A percentile compares a stretch with the other conserved stretches of the same genome.
phyloP scores from a whole-genome alignment of 2,113 vertebrate species.

The Rhinopomastus cyanomelas region DNA sequence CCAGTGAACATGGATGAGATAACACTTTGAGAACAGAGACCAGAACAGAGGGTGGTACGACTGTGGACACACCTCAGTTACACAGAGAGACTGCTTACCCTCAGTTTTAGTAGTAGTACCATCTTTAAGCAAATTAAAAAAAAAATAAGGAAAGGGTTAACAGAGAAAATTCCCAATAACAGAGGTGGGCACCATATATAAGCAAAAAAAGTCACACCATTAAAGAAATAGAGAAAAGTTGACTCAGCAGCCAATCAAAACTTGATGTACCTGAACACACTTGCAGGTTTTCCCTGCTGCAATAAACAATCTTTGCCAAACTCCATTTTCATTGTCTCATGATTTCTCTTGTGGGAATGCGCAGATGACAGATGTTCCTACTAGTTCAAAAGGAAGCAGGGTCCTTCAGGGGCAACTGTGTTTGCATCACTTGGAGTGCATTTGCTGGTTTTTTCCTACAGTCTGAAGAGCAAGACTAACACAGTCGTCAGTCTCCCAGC shows the following conservation, averaged over 20 bases:
- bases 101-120: constrained; percentile 92
- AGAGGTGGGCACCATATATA: constrained; percentile 72
- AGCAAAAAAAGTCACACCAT: constrained; percentile 33
- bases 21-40: constrained; percentile 74
- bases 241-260: constrained; percentile 54
- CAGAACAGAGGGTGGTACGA: constrained; percentile 41
- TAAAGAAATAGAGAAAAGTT: constrained; percentile 47
- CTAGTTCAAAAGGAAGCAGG: not conserved
- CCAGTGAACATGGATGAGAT: constrained; percentile 75
- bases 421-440: not conserved
- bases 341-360: not conserved
- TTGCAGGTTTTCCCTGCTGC: not conserved
- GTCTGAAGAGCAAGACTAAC: not conserved
- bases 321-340: not conserved
- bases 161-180: constrained; percentile 80
- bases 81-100: constrained; percentile 90
- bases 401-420: not conserved
- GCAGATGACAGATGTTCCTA: not conserved
- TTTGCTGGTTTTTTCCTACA: not conserved
- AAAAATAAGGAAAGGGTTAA: constrained; percentile 84
- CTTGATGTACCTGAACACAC: not conserved
- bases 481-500: not conserved
- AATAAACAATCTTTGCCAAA: not conserved
- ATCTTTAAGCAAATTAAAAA: constrained; percentile 92
- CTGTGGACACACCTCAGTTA: constrained; percentile 78